These are phyloP conservation scores for Anableps anableps DNA, from an alignment of 2,797 vertebrate genomes.

Conservation along the genomic window DNA sequence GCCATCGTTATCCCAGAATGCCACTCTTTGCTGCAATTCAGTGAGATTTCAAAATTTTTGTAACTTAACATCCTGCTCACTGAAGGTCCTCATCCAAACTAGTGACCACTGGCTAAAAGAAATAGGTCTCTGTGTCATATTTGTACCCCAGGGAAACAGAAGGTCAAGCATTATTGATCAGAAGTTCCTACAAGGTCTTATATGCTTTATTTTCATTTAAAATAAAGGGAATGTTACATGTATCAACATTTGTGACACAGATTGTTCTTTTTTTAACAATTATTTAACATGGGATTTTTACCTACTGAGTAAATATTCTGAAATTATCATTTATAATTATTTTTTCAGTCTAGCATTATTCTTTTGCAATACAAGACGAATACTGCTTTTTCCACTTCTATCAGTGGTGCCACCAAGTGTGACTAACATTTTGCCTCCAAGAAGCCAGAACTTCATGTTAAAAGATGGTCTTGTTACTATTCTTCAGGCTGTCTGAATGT, in stretches of 20 bases:
- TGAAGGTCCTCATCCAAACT: neutral
- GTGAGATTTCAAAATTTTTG: neutral
- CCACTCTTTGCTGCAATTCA: no score
- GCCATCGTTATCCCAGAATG: neutral
- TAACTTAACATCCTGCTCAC: neutral
- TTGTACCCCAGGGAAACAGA: neutral
- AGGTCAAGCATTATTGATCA: neutral
- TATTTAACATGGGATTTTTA: neutral
- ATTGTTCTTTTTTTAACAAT: neutral
- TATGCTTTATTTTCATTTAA: neutral
- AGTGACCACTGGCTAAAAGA: neutral
- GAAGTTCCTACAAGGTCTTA: neutral
- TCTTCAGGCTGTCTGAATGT: neutral
- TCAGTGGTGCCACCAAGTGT: neutral
- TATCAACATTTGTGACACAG: neutral
- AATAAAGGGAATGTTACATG: neutral
- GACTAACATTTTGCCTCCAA: neutral
- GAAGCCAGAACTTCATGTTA: neutral
- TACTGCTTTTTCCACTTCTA: neutral
- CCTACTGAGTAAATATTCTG: neutral
- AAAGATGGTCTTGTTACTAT: neutral
- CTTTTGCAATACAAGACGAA: neutral
- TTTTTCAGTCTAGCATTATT: neutral
- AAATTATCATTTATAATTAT: neutral
- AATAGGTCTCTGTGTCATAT: no score